phyloP scores from a whole-genome alignment of 1,140 invertebrate genomes.

The Aphelinus certus region DNA sequence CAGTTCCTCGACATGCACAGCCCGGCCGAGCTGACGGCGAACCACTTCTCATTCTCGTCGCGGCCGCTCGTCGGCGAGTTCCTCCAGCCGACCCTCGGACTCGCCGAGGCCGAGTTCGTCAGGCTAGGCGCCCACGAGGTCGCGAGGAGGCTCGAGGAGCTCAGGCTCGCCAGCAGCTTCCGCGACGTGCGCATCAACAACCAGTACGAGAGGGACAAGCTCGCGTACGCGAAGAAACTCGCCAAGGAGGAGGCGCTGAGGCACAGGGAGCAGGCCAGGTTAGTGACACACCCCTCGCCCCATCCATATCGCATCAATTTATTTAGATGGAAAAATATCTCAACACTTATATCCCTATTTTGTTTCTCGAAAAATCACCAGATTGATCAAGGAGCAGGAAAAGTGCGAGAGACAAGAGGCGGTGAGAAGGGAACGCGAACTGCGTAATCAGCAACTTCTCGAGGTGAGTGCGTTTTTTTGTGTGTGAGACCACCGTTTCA shows the following conservation, averaged over 20 bases:
- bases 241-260: constrained; percentile 69
- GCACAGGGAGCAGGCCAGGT: constrained; percentile 71
- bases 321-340: neutral
- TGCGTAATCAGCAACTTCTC: constrained; percentile 76
- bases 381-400: constrained; percentile 80
- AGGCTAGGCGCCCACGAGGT: constrained; percentile 65
- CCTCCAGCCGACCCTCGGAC: constrained; percentile 71
- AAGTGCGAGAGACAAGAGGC: constrained; percentile 81
- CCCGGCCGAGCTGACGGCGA: constrained; percentile 77
- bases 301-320: neutral
- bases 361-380: constrained; percentile 45
- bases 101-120: constrained; percentile 63
- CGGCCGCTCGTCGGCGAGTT: constrained; percentile 90
- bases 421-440: constrained; percentile 77
- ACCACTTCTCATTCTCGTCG: constrained; percentile 93
- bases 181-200: constrained; percentile 58
- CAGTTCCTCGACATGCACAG: constrained; percentile 84
- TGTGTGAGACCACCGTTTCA: constrained; percentile 11
- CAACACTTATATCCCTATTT: neutral
- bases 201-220: constrained; percentile 68
- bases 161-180: constrained; percentile 62
- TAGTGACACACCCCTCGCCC: constrained; percentile 23
- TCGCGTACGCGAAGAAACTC: constrained; percentile 69
- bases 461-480: constrained; percentile 65
- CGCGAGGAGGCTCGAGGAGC: constrained; percentile 69